Base-by-base conservation (phyloP, 92 coral and sea anemone species). In the Diadumene lineata region DNA sequence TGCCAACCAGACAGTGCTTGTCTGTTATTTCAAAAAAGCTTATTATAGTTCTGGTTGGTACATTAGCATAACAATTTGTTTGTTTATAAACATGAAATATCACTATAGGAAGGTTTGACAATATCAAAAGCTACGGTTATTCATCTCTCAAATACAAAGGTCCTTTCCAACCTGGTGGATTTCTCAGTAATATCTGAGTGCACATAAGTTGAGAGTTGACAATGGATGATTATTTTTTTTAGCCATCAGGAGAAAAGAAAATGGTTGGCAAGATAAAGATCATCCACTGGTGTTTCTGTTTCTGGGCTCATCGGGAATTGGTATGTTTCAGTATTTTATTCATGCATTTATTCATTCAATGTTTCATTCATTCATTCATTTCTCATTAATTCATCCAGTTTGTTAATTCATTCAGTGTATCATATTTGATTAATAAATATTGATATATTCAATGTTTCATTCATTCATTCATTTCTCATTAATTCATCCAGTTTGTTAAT, bases 301-400 rank as follows among this genome's bases (percentile, higher is more conserved):
- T 69, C 93, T 94, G 58, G 98, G 98, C 26, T 94, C 98, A 19
- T 94, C 98, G 74, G 98, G 98, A 60, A 92, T 94, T 72, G 98
- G 98, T 94, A 92, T 38, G 48, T 38, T 44, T 33, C 25, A 34
- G 2, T 9, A 0, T 73, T 16, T 50, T 18, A 44, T 76, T 21
- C 16, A 55, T 8, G 29, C 16, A 16, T 31, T 10, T 22, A 46
- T 61, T 31, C 25, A 56, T 50, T 18, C 9, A 24, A 34, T 31
- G 11, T 27, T 31, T 67, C 23, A 32, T 17, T 1, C 13, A 7
- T 34, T 67, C 51, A 3, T 30, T 31, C 11, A 30, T 38, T 38
- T 38, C 6, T 13, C 48, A 38, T 6, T 38, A 38, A 38, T 4
- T 38, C 6, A 38, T 38, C 6, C 6, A 38, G 6, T 4, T 16